These are phyloP conservation scores for Alviniconcha strummeri DNA, from an alignment of 2,888 invertebrate genomes.

Conservation along the genomic window DNA sequence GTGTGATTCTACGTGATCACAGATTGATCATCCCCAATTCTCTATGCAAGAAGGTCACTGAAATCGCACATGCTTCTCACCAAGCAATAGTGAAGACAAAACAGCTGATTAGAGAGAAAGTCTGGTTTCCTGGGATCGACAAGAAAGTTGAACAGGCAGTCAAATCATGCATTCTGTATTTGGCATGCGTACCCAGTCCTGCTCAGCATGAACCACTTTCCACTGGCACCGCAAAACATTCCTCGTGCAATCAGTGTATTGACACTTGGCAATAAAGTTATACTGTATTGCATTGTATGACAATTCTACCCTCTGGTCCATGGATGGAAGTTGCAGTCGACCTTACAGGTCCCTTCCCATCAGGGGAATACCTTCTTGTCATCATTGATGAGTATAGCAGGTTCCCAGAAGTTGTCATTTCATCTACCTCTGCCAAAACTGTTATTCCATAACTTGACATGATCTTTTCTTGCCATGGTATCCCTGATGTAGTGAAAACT, in stretches of 20 bases:
- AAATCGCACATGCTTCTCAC: constrained; percentile 50
- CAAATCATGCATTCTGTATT: constrained; percentile 44
- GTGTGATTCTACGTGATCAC: constrained; percentile 26
- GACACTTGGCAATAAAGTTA: no score
- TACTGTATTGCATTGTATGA: no score
- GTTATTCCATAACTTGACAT: constrained; percentile 37
- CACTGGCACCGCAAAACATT: no score
- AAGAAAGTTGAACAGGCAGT: constrained; percentile 41
- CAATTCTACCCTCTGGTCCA: constrained; percentile 33
- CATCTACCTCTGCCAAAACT: constrained; percentile 35
- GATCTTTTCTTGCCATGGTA: constrained; percentile 5
- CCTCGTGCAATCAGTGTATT: no score
- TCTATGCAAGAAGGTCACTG: constrained; percentile 40
- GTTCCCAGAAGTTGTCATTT: constrained; percentile 42
- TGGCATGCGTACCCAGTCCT: constrained; percentile 19
- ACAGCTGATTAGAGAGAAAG: constrained; percentile 47
- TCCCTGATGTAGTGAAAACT: background rate
- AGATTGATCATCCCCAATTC: constrained; percentile 44
- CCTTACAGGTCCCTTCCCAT: constrained; percentile 14
- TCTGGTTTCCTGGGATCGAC: constrained; percentile 54
- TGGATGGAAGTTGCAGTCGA: constrained; percentile 25
- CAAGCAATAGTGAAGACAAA: constrained; percentile 49
- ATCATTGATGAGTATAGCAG: constrained; percentile 47
- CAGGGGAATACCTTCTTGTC: constrained; percentile 38
- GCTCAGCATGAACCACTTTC: no score